These are phyloP conservation scores for Lutra lutra DNA, from an alignment of 2,797 vertebrate species.

Conservation along the genomic window DNA sequence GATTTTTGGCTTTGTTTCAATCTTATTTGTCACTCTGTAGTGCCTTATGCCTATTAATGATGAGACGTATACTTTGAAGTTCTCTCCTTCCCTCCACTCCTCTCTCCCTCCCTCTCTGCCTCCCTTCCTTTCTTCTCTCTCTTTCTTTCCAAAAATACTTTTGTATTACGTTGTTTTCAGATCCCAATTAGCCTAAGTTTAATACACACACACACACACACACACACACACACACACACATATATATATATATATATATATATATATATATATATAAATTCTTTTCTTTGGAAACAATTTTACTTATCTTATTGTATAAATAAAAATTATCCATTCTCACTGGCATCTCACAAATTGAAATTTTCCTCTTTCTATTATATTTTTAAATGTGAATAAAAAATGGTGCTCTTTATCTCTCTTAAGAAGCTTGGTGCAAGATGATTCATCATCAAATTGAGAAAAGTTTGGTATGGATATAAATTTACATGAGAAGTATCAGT, in stretches of 20 bases:
- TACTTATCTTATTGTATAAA: conserved; percentile 47
- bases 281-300: conserved; percentile 46
- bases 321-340: conserved; percentile 31
- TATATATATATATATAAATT: no score
- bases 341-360: conserved; percentile 35
- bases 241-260: no score
- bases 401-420: neutral
- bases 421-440: neutral
- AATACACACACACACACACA: no score
- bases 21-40: neutral
- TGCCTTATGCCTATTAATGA: neutral
- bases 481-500: conserved; percentile 53
- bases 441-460: conserved; percentile 58
- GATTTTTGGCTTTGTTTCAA: neutral
- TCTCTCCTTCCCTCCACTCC: neutral
- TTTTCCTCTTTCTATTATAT: conserved; percentile 33
- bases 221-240: no score
- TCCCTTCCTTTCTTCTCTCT: neutral
- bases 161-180: neutral
- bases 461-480: neutral
- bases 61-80: neutral
- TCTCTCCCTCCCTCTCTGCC: no score
- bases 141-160: conserved; percentile 29
- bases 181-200: neutral
- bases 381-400: conserved; percentile 20